Conservation (phyloP, 2,797 vertebrate genomes). For the Arremon aurantiirostris region DNA sequence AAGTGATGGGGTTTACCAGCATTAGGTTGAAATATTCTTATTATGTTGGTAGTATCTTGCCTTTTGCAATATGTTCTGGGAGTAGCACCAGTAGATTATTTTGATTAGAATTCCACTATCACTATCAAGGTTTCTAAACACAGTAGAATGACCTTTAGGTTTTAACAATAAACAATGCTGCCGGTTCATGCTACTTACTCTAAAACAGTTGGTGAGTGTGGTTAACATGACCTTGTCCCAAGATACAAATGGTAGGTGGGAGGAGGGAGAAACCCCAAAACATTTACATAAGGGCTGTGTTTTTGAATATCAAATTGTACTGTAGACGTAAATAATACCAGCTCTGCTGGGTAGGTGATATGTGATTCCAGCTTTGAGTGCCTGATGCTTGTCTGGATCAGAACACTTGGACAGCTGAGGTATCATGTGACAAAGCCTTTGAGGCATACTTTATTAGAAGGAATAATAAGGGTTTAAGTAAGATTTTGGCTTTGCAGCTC, state of each 20-base stretch:
- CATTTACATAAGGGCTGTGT: background rate
- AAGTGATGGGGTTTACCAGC: background rate
- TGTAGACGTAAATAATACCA: background rate
- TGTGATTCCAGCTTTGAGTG: background rate
- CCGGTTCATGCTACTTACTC: background rate
- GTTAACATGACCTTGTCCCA: background rate
- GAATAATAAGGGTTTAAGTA: background rate
- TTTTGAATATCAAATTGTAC: slow-evolving; percentile 40
- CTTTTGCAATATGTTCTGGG: background rate
- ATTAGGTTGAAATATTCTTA: background rate
- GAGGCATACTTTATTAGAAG: background rate
- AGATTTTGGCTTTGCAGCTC: background rate
- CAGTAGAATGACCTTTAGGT: background rate
- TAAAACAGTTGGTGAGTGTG: background rate
- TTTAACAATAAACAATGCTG: background rate
- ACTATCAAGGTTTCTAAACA: slow-evolving; percentile 19
- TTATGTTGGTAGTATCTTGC: background rate
- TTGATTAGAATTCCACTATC: slow-evolving; percentile 15
- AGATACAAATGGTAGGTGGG: background rate
- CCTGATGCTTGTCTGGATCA: slow-evolving; percentile 13
- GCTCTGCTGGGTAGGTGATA: slow-evolving; percentile 28
- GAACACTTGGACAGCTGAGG: slow-evolving; percentile 50
- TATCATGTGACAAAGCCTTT: background rate
- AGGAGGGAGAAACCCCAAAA: background rate
- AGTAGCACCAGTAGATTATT: slow-evolving; percentile 8